Conservation (phyloP, 2,888 invertebrate species). For the Unio pictorum region DNA sequence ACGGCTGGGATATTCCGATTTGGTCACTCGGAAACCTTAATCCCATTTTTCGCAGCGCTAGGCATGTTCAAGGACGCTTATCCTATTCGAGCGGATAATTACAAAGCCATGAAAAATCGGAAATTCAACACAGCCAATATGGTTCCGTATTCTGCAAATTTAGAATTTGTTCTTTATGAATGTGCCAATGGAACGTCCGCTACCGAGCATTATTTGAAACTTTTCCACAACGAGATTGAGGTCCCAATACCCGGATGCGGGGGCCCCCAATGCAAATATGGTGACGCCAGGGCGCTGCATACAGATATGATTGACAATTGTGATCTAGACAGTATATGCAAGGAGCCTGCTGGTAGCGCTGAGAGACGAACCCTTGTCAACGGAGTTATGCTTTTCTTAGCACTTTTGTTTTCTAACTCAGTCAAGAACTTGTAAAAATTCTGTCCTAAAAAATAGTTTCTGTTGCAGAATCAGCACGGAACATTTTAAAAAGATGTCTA, state of each 20-base stretch:
- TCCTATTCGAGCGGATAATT: slow-evolving; percentile 61
- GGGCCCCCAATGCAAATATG: slow-evolving; percentile 39
- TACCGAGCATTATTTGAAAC: slow-evolving; percentile 23
- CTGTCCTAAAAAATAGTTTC: background rate
- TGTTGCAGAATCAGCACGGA: no score
- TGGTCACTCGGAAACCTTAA: slow-evolving; percentile 67
- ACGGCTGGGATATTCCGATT: slow-evolving; percentile 57
- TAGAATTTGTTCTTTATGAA: slow-evolving; percentile 66
- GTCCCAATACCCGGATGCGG: slow-evolving; percentile 51
- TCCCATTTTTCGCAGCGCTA: slow-evolving; percentile 59
- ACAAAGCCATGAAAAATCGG: slow-evolving; percentile 44
- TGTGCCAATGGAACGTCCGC: slow-evolving; percentile 37
- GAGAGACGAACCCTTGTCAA: slow-evolving; percentile 3
- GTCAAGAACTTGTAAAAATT: background rate
- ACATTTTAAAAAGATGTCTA: no score
- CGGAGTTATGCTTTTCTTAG: background rate
- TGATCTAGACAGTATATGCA: slow-evolving; percentile 25
- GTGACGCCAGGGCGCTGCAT: slow-evolving; percentile 32
- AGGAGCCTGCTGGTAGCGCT: slow-evolving; percentile 26
- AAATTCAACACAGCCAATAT: slow-evolving; percentile 65
- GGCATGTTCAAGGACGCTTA: slow-evolving; percentile 67
- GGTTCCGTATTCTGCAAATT: slow-evolving; percentile 67
- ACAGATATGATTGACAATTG: slow-evolving; percentile 32
- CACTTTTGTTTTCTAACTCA: background rate
- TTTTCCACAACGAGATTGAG: slow-evolving; percentile 59